Base-by-base conservation (phyloP, 1,140 invertebrate species). In the Acromyrmex echinatior region DNA sequence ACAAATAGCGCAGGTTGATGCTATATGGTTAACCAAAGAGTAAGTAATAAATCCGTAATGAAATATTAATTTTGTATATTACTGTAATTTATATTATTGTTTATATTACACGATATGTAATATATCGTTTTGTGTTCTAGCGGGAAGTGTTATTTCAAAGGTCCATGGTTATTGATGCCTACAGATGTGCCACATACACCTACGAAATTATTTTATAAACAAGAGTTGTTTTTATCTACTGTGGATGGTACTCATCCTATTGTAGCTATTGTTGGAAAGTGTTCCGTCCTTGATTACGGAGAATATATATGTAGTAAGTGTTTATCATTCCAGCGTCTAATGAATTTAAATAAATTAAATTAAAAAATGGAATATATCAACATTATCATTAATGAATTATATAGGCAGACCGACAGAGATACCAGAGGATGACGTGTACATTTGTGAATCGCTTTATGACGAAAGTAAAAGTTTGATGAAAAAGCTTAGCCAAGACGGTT, bases 401-500 rank as follows among this genome's bases (percentile, higher is more conserved):
- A 78, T 92, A 99, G 98, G 97, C 96, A 97, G 99, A 18, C 97
- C 98, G 35, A 99, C 99, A 0, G 99, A 99, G 96, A 98, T 99
- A 88, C 95, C 97, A 1, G 99, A 99, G 95, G 96, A 97, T 76
- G 99, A 99, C 95, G 97, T 99, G 6, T 99, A 97, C 93, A 97
- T 99, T 25, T 99, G 99, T 94, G 99, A 99, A 95, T 98, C 97
- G 0, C 96, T 98, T 76, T 99, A 99, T 93, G 98, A 99, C 92
- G 99, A 99, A 95, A 96, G 97, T 21, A 98, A 98, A 92, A 97
- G 97, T 87, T 96, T 98, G 62, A 97, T 98, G 16, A 96, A 97
- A 58, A 98, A 98, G 93, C 95, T 98, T 1, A 96, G 96, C 73
- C 96, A 96, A 18, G 96, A 97, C 21, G 98, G 97, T 5, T 94